A percentile compares a stretch with the other conserved stretches of the same genome.
Evolutionary conservation across 2,888 invertebrate species (phyloP).

Genomic region (Seira sanloemensis): DNA sequence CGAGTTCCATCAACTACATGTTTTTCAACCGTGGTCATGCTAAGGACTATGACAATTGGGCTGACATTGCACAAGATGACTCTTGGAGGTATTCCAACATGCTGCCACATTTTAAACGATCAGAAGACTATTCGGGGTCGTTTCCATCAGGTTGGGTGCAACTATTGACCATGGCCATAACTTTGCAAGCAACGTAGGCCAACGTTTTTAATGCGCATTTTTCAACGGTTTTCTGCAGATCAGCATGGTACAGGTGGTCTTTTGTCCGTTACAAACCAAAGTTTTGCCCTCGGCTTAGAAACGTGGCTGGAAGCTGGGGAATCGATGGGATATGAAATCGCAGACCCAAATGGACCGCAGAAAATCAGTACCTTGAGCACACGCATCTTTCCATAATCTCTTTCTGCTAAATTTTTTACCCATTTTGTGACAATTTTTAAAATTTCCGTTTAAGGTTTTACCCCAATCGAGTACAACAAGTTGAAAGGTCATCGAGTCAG

Average conservation of each 20-base stretch:
- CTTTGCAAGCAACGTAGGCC: no score
- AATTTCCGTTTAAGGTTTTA: slow-evolving; percentile 43
- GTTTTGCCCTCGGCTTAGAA: slow-evolving; percentile 49
- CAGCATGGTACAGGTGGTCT: slow-evolving; percentile 58
- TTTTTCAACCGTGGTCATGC: slow-evolving; percentile 34
- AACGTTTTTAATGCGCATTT: no score
- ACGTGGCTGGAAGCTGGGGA: slow-evolving; percentile 52
- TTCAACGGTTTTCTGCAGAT: slow-evolving; percentile 5
- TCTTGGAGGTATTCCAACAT: slow-evolving; percentile 42
- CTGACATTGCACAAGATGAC: slow-evolving; percentile 16
- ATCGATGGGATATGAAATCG: slow-evolving; percentile 36
- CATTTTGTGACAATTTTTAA: neutral
- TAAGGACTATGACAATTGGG: slow-evolving; percentile 36
- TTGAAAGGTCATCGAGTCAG: slow-evolving; percentile 42
- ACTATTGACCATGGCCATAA: no score
- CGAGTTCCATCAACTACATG: slow-evolving; percentile 32
- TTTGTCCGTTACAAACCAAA: slow-evolving; percentile 29
- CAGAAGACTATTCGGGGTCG: slow-evolving; percentile 30
- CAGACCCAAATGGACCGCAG: slow-evolving; percentile 64
- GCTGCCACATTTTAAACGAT: slow-evolving; percentile 31
- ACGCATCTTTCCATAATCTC: slow-evolving; percentile 20
- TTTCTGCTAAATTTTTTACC: neutral
- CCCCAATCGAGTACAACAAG: slow-evolving; percentile 45
- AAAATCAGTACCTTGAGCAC: slow-evolving; percentile 25
- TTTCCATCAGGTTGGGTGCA: slow-evolving; percentile 27